Conservation (phyloP, 2,888 invertebrate genomes). For the Pharmacophagus antenor region DNA sequence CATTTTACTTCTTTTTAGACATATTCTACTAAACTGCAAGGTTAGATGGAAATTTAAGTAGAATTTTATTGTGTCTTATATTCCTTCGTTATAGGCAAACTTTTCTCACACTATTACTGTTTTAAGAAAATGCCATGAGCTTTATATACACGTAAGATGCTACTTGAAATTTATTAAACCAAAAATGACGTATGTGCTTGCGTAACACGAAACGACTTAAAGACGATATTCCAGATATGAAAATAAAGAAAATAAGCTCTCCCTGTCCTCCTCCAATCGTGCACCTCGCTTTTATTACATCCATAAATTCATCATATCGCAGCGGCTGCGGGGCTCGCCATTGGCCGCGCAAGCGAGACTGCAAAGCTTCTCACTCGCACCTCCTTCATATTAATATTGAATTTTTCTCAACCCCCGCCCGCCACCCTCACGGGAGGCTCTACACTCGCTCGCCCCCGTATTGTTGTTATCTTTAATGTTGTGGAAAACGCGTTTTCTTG, state of each 20-base stretch:
- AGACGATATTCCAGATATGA: conserved; percentile 77
- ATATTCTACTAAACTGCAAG: background rate
- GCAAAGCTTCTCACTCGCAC: conserved; percentile 79
- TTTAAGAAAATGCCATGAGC: background rate
- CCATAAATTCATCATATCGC: conserved; percentile 91
- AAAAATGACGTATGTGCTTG: conserved; percentile 56
- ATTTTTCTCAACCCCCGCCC: conserved; percentile 85
- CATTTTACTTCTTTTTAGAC: conserved; percentile 28
- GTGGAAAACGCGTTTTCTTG: conserved; percentile 82
- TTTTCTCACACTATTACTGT: too few species aligned
- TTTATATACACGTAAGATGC: background rate
- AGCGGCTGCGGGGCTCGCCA: conserved; percentile 75
- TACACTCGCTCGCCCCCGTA: conserved; percentile 80
- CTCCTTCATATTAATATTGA: conserved; percentile 90
- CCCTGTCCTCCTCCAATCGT: conserved; percentile 83
- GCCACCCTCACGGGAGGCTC: conserved; percentile 78
- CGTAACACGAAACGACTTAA: conserved; percentile 57
- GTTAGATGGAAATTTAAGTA: background rate
- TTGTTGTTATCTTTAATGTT: conserved; percentile 82
- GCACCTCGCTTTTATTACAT: conserved; percentile 87
- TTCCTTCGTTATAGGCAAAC: background rate
- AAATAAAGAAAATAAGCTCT: conserved; percentile 81
- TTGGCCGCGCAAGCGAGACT: conserved; percentile 80
- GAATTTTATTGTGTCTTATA: background rate
- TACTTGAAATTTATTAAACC: conserved; percentile 33